Evolutionary conservation across 2,113 vertebrate genomes (phyloP).

Genomic region (Phoxinus phoxinus): DNA sequence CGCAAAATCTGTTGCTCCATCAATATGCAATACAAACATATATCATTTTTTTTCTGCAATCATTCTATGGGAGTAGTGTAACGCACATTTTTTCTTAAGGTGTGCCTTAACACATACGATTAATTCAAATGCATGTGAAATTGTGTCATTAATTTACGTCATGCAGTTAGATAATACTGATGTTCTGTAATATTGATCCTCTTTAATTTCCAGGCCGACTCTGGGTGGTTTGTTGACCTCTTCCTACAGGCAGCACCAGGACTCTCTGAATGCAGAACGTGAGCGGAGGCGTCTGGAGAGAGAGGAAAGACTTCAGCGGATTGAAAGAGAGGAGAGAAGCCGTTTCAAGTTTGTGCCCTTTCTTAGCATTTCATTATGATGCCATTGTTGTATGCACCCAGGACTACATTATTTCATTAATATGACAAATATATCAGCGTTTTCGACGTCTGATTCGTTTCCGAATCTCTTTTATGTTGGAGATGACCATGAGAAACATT

Average conservation of each 20-base stretch:
- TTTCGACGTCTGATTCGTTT: background rate
- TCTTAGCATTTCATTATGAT: background rate
- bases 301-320: constrained; percentile 93
- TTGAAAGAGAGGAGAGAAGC: constrained; percentile 94
- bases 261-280: constrained; percentile 90
- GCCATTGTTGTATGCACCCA: background rate
- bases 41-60: too few relatives aligned
- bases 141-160: too few relatives aligned
- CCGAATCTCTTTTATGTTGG: background rate
- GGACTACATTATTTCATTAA: background rate
- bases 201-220: constrained; percentile 72
- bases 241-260: constrained; percentile 95
- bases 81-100: too few relatives aligned
- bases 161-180: background rate
- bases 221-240: constrained; percentile 88
- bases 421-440: background rate
- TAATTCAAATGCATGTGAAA: too few relatives aligned
- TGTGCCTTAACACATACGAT: too few relatives aligned
- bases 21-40: too few relatives aligned
- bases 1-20: too few relatives aligned
- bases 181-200: background rate
- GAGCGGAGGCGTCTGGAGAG: constrained; percentile 89
- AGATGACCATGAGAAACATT: background rate
- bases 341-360: constrained; percentile 86
- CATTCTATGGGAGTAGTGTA: too few relatives aligned